Evolutionary conservation across 1,140 invertebrate genomes (phyloP), one percentile per base, ranked within the genome.

Genomic region (Drosophila varians): DNA sequence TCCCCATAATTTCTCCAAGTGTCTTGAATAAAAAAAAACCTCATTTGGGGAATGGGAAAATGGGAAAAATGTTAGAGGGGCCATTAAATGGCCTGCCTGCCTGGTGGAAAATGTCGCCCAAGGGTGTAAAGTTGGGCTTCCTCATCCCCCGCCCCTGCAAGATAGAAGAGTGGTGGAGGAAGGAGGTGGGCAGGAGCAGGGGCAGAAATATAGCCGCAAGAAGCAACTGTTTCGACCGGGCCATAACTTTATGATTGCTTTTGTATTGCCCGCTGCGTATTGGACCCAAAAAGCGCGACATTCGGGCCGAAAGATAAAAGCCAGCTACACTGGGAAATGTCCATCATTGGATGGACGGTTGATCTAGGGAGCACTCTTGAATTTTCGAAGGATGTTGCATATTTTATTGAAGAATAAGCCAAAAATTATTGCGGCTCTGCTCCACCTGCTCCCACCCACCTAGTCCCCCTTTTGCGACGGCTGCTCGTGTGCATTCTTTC

Each of bases 231-330:
- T 71, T 58, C 53, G 51, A 28, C 47, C n/a, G 46, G 70, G 65
- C 60, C 56, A 69, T 84, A 83, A 83, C 79, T 83, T 83, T 83
- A 83, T 83, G 79, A 83, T 83, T 83, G 79, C 79, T 83, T 83
- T 83, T 84, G 79, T 83, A 84, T 84, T 84, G 79, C 71, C 54
- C 48, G 14, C 47, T 71, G 69, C 55, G 69, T 52, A 45, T 46
- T 31, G 64, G 61, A 8, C 7, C 8, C 12, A 46, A 31, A 31
- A 28, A 40, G 46, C 46, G 68, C 56, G 68, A 72, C 65, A 48
- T 48, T 36, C 54, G 47, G 48, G 56, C 9, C 36, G 14, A 60
- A 45, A 72, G 69, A 72, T 72, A 72, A 72, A 72, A 52, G 36
- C 25, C 47, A 23, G 47, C 42, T 60, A 72, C 69, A 52, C 66